Base-by-base conservation (phyloP, 1,140 invertebrate genomes). In the Parasteatoda tepidariorum region DNA sequence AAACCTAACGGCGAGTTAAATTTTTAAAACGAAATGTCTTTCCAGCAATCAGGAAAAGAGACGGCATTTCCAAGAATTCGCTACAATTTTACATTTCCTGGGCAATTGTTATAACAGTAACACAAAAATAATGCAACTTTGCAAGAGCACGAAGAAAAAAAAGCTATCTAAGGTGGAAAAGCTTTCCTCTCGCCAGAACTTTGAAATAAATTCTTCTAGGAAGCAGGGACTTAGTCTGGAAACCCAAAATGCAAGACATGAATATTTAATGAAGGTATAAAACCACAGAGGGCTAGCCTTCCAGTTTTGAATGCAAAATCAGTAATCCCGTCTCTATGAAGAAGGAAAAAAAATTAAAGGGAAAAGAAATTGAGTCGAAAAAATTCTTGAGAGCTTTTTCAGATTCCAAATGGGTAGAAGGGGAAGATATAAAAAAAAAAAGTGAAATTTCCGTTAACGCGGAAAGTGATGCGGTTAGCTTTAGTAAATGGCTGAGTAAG, bases 131-230 rank as follows among this genome's bases (percentile, higher is more conserved):
- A n/a, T n/a, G n/a, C n/a, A n/a, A n/a, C n/a, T n/a, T n/a, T n/a
- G n/a, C n/a, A n/a, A n/a, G n/a, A n/a, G n/a, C n/a, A n/a, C n/a
- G n/a, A n/a, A n/a, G n/a, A n/a, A n/a, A n/a, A n/a, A n/a, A n/a
- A n/a, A n/a, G n/a, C n/a, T n/a, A n/a, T n/a, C n/a, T n/a, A n/a
- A n/a, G n/a, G n/a, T n/a, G n/a, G n/a, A n/a, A n/a, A n/a, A n/a
- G n/a, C 38, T 48, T 48, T 48, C 38, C 18, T 48, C 18, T 4
- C 1, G 38, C 38, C 33, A 33, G 59, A 78, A 78, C 61, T 78
- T 66, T 78, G 74, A 78, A 78, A 78, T 78, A 78, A 78, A 66
- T 78, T 78, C 74, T 66, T 31, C 31, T 22, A 59, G 24, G 33
- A 78, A 78, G 38, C 22, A 30, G 26, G 66, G n/a, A 34, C 34